Evolutionary conservation across 2,888 invertebrate species (phyloP).

Genomic region (Megastigmus dorsalis): DNA sequence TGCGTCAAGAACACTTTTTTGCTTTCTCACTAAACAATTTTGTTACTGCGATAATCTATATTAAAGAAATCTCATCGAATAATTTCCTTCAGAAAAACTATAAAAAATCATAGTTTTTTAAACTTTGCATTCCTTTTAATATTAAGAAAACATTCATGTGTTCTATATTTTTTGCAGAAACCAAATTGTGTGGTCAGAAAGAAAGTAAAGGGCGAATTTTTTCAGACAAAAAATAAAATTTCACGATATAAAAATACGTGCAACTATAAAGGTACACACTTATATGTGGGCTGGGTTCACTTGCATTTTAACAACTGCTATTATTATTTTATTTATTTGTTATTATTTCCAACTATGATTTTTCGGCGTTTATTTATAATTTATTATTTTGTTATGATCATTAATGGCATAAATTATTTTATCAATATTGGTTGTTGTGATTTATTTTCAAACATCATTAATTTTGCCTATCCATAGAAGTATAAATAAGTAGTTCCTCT

Average conservation of each 20-base stretch:
- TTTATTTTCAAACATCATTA: slow-evolving; percentile 12
- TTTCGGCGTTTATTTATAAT: neutral
- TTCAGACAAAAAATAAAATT: neutral
- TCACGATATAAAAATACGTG: slow-evolving; percentile 21
- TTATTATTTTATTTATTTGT: neutral
- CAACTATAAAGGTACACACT: slow-evolving; percentile 10
- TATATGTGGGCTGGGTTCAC: neutral
- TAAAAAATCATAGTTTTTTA: too few species aligned
- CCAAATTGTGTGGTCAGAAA: too few species aligned
- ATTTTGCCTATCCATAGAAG: neutral
- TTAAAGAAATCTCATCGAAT: too few species aligned
- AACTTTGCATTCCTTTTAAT: too few species aligned
- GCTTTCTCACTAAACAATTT: neutral
- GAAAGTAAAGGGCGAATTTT: too few species aligned
- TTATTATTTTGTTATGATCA: slow-evolving; percentile 4
- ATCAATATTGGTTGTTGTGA: slow-evolving; percentile 16
- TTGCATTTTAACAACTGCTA: neutral
- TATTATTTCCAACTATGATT: neutral
- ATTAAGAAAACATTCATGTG: too few species aligned
- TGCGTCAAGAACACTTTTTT: neutral
- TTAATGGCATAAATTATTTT: slow-evolving; percentile 21
- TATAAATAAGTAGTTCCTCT: neutral
- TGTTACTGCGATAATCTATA: neutral
- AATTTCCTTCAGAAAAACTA: too few species aligned
- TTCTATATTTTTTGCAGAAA: too few species aligned